Percentiles rank a stretch among this genome's conserved stretches.
Conservation (phyloP, 2,797 vertebrate genomes). For the Ceyx erithaca region DNA sequence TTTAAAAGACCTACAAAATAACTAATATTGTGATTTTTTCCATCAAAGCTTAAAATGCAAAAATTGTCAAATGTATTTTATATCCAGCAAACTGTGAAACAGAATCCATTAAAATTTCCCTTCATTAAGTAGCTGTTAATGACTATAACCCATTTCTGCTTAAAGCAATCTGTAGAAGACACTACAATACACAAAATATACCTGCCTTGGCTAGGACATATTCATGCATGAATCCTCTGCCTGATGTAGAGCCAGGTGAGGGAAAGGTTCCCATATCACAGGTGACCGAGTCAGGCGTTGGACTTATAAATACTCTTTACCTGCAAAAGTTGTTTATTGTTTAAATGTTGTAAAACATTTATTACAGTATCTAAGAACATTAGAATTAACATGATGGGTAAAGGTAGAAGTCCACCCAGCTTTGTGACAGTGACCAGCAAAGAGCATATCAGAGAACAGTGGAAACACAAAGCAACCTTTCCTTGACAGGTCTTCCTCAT, state of each 20-base stretch:
- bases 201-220: background rate
- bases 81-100: background rate
- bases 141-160: background rate
- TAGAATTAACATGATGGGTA: background rate
- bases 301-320: background rate
- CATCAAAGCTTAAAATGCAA: background rate
- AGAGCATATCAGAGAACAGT: background rate
- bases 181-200: background rate
- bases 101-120: background rate
- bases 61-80: background rate
- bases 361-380: background rate
- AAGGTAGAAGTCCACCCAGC: background rate
- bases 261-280: background rate
- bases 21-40: background rate
- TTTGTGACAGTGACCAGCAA: background rate
- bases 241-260: background rate
- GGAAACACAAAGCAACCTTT: background rate
- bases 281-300: fast-evolving
- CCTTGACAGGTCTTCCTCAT: background rate
- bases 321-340: background rate
- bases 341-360: background rate
- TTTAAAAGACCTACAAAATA: background rate
- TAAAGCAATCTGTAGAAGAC: background rate
- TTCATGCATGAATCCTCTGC: background rate
- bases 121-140: background rate